A percentile compares a stretch with the other conserved stretches of the same genome.
phyloP scores from a whole-genome alignment of 2,888 invertebrate species.

The Clunio marinus region DNA sequence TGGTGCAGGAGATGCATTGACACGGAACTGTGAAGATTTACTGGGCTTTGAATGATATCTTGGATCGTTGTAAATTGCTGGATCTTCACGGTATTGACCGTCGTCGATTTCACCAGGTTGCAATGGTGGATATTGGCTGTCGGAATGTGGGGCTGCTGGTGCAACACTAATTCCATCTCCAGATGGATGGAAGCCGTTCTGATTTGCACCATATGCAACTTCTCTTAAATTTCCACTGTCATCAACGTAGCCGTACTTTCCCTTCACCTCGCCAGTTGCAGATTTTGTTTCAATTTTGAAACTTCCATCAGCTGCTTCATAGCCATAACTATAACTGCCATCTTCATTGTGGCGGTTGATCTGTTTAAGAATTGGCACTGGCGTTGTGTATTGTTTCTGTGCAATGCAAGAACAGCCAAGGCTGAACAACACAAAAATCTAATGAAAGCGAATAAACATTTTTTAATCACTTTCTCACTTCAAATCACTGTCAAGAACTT shows the following conservation, averaged over 20 bases:
- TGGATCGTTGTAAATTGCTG: slow-evolving; percentile 71
- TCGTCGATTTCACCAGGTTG: slow-evolving; percentile 67
- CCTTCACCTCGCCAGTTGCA: slow-evolving; percentile 75
- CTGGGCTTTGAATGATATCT: slow-evolving; percentile 52
- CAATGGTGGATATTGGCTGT: slow-evolving; percentile 53
- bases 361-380: slow-evolving; percentile 76
- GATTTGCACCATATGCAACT: slow-evolving; percentile 80
- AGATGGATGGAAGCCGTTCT: slow-evolving; percentile 75
- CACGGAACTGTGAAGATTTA: slow-evolving; percentile 44
- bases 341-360: slow-evolving; percentile 82
- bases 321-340: slow-evolving; percentile 83
- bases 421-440: slow-evolving; percentile 19
- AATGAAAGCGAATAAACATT: neutral
- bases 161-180: slow-evolving; percentile 71
- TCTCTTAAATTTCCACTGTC: slow-evolving; percentile 70
- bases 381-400: slow-evolving; percentile 60
- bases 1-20: slow-evolving; percentile 50
- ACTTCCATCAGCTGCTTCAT: slow-evolving; percentile 79
- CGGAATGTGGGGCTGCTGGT: slow-evolving; percentile 60
- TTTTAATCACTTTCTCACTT: neutral
- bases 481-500: neutral
- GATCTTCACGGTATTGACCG: slow-evolving; percentile 82
- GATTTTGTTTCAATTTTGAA: slow-evolving; percentile 87
- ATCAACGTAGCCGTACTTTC: slow-evolving; percentile 87
- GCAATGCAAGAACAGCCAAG: slow-evolving; percentile 41